Percentiles rank a stretch among this genome's conserved stretches.
These are phyloP conservation scores for Drosophila stalkeri DNA, from an alignment of 2,888 invertebrate species.

Conservation along the genomic window DNA sequence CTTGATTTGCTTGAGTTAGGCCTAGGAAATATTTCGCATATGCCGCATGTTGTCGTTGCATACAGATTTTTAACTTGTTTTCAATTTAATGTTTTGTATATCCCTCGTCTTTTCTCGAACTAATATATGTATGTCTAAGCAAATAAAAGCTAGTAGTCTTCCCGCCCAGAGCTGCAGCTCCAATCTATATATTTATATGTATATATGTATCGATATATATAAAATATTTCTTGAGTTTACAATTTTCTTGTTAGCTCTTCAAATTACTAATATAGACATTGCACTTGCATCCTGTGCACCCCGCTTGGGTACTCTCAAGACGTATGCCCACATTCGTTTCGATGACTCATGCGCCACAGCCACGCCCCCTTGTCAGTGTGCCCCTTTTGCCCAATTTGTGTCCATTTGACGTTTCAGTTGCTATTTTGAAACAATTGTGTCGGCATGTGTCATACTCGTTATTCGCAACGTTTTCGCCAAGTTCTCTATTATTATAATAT, in stretches of 20 bases:
- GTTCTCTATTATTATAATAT: slow-evolving; percentile 10
- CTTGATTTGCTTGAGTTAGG: background rate
- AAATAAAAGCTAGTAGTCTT: too few species aligned
- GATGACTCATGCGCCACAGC: slow-evolving; percentile 23
- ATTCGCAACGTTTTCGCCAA: slow-evolving; percentile 9
- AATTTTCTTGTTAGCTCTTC: background rate
- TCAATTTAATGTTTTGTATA: too few species aligned
- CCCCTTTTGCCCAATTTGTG: slow-evolving; percentile 14
- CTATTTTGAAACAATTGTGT: slow-evolving; percentile 58
- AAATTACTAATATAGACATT: background rate
- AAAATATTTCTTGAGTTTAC: background rate
- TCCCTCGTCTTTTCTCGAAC: too few species aligned
- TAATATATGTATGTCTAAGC: too few species aligned
- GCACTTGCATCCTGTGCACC: background rate
- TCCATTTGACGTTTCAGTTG: slow-evolving; percentile 46
- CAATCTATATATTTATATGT: background rate
- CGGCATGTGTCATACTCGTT: slow-evolving; percentile 50
- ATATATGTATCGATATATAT: background rate
- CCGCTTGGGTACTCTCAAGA: background rate
- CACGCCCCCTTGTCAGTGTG: background rate
- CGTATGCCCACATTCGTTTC: background rate
- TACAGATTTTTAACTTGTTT: too few species aligned
- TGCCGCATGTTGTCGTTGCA: slow-evolving; percentile 18
- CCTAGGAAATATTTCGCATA: slow-evolving; percentile 37
- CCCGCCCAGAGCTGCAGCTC: background rate